phyloP scores from a whole-genome alignment of 2,797 vertebrate species.

The Cyclura pinguis region DNA sequence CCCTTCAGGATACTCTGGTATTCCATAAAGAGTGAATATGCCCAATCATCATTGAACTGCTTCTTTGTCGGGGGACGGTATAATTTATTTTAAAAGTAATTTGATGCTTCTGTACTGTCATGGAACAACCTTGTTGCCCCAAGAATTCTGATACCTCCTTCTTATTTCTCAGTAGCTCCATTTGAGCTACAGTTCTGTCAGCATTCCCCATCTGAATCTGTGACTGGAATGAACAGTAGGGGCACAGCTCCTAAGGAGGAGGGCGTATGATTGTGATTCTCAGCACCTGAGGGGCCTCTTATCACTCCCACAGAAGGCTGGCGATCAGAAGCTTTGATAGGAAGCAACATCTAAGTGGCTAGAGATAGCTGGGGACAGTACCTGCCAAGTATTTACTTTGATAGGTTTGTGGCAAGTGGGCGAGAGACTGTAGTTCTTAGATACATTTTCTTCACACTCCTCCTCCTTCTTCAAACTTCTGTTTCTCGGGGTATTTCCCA shows the following conservation, averaged over 20 bases:
- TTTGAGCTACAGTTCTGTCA: neutral
- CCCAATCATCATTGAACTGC: no score
- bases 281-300: neutral
- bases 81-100: no score
- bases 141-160: neutral
- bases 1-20: neutral
- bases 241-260: neutral
- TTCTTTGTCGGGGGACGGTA: neutral
- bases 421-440: neutral
- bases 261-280: neutral
- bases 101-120: neutral
- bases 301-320: neutral
- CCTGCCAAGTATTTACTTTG: neutral
- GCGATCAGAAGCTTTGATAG: neutral
- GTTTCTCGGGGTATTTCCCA: slow-evolving; percentile 38
- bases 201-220: neutral
- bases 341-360: neutral
- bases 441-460: neutral
- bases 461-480: slow-evolving; percentile 4
- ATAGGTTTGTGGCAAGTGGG: neutral
- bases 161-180: neutral
- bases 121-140: neutral
- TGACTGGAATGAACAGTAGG: neutral
- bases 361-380: neutral
- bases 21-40: no score